Evolutionary conservation across 2,113 vertebrate genomes (phyloP).

Genomic region (Dipodomys stephensi): DNA sequence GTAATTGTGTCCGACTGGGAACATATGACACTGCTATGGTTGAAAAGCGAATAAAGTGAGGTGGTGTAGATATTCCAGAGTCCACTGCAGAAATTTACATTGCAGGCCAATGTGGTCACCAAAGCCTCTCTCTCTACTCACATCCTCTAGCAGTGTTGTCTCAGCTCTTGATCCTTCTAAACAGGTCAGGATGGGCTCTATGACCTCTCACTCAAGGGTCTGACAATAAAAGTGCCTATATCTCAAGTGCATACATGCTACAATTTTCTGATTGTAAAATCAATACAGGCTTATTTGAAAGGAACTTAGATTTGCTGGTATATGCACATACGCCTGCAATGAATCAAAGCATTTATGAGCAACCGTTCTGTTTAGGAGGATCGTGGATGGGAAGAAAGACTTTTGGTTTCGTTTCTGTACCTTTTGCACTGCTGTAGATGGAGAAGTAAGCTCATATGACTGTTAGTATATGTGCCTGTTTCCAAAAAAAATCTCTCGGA

Average conservation of each 20-base stretch:
- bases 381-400: background rate
- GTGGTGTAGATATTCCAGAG: background rate
- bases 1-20: background rate
- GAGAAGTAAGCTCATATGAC: background rate
- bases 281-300: constrained; percentile 58
- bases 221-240: constrained; percentile 22
- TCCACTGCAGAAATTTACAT: background rate
- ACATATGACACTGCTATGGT: too few relatives aligned
- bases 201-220: background rate
- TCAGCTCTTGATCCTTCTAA: background rate
- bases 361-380: background rate
- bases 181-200: background rate
- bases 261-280: constrained; percentile 71
- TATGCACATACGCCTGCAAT: constrained; percentile 6
- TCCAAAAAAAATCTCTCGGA: background rate
- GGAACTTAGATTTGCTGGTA: constrained; percentile 39
- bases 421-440: background rate
- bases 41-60: background rate
- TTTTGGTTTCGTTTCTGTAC: background rate
- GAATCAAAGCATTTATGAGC: constrained; percentile 53
- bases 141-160: background rate
- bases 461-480: background rate
- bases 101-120: background rate
- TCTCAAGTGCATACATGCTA: constrained; percentile 54
- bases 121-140: too few relatives aligned